Evolutionary conservation across 2,888 invertebrate genomes (phyloP), one percentile per base, ranked within the genome.

Genomic region (Dichetophora obliterata): DNA sequence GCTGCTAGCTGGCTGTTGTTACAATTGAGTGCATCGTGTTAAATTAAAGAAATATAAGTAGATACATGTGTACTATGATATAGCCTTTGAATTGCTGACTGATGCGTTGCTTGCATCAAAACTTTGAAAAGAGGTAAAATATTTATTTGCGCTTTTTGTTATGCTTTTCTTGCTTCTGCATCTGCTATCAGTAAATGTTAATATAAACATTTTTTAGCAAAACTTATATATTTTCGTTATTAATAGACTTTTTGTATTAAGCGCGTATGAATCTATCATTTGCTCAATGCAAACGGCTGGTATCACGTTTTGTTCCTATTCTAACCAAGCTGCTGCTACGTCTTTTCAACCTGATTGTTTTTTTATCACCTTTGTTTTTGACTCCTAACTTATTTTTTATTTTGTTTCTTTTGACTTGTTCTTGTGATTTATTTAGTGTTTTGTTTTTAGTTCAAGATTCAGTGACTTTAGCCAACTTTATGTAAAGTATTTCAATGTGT

Each of bases 1-100:
- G n/a, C n/a, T 43, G 43, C 66, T 66, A 43, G 24, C 34, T 70
- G 52, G 19, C 48, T 71, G 71, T 71, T 71, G 71, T 71, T 71
- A 34, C 59, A 34, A 71, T 59, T 71, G 71, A 71, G 59, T 71
- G 71, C 71, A 11, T 57, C 71, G 37, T 71, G 24, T 59, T 59
- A 27, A 24, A 27, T 59, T 59, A 27, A 59, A 59, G n/a, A 27
- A 27, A 43, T 43, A 43, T 43, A 43, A 43, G 43, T 43, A 43
- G 14, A 2, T 43, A 11, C 43, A 43, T 43, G 43, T 43, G 43
- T 14, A 43, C 43, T 14, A 43, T 43, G 14, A 14, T 14, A 43
- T 14, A 43, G 43, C 14, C 11, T 43, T 14, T 43, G 1, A 14
- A 43, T 43, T 43, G 43, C 43, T 43, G 43, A 43, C 43, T 43